Percentiles rank a stretch among this genome's conserved stretches.
Evolutionary conservation across 2,888 invertebrate species (phyloP).

Genomic region (Aquatica leii): DNA sequence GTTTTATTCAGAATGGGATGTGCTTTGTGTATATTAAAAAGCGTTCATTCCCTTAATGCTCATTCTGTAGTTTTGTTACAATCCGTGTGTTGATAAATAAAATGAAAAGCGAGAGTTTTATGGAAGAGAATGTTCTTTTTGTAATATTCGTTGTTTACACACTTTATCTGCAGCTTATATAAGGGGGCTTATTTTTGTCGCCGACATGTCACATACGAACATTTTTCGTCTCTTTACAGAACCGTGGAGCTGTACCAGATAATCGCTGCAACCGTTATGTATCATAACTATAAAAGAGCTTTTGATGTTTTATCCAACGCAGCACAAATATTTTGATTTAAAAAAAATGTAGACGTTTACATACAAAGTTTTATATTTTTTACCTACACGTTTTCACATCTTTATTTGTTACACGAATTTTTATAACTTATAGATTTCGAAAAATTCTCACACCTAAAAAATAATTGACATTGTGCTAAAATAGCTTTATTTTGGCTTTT

Average conservation of each 20-base stretch:
- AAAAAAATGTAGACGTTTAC: neutral
- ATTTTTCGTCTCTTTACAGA: conserved; percentile 28
- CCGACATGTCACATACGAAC: conserved; percentile 16
- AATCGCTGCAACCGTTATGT: conserved; percentile 26
- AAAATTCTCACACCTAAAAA: too few relatives aligned
- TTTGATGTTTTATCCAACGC: conserved; percentile 29
- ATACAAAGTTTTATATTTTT: conserved; percentile 1
- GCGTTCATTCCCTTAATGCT: conserved; percentile 19
- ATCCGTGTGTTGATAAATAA: conserved; percentile 22
- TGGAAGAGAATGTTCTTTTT: conserved; percentile 18
- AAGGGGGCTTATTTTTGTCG: conserved; percentile 15
- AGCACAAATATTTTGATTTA: conserved; percentile 21
- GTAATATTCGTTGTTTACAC: conserved; percentile 21
- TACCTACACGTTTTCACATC: neutral
- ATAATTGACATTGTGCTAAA: too few relatives aligned
- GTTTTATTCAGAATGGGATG: conserved; percentile 23
- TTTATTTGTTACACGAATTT: too few relatives aligned
- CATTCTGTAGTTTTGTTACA: conserved; percentile 19
- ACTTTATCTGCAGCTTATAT: conserved; percentile 19
- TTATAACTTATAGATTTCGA: too few relatives aligned
- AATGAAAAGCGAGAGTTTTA: conserved; percentile 19
- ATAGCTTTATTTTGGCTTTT: too few relatives aligned
- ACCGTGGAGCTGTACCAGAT: conserved; percentile 21
- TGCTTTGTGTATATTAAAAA: conserved; percentile 18
- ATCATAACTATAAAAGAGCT: conserved; percentile 25